Evolutionary conservation across 64 coral and sea anemone genomes (phyloP).

Genomic region (Orbicella faveolata): DNA sequence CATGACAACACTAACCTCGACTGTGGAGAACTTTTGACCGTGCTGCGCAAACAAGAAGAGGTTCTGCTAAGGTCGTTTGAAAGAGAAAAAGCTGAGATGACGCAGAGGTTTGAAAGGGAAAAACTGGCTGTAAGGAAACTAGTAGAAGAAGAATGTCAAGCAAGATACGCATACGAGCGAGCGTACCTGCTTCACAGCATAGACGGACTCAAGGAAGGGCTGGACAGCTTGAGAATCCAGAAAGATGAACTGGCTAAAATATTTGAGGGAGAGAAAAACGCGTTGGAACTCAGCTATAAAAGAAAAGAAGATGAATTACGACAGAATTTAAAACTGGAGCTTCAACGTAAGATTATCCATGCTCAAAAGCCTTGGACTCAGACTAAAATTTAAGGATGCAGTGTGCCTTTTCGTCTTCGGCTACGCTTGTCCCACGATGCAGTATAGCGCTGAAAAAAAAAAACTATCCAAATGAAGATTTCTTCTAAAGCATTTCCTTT

Average conservation of each 20-base stretch:
- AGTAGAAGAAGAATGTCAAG: slow-evolving; percentile 45
- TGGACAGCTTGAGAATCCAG: slow-evolving; percentile 49
- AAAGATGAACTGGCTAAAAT: slow-evolving; percentile 78
- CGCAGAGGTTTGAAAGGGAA: slow-evolving; percentile 47
- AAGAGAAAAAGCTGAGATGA: slow-evolving; percentile 50
- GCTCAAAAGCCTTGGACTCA: slow-evolving; percentile 60
- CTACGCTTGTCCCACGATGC: too few species aligned
- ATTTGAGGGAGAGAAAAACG: slow-evolving; percentile 72
- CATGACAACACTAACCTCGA: background rate
- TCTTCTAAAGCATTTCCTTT: too few species aligned
- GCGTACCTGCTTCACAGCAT: slow-evolving; percentile 41
- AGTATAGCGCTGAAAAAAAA: too few species aligned
- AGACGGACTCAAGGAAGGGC: slow-evolving; percentile 52
- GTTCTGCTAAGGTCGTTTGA: slow-evolving; percentile 18
- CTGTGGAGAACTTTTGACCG: slow-evolving; percentile 20
- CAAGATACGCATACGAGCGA: slow-evolving; percentile 28
- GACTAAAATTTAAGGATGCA: slow-evolving; percentile 36
- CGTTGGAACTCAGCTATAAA: slow-evolving; percentile 43
- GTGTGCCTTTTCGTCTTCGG: background rate
- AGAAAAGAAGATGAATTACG: slow-evolving; percentile 60
- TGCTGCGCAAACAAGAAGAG: slow-evolving; percentile 57
- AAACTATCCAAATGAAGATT: too few species aligned
- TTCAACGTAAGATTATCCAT: slow-evolving; percentile 45
- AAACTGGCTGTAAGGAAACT: slow-evolving; percentile 37
- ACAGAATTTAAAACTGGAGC: slow-evolving; percentile 30